Evolutionary conservation across 2,113 vertebrate species (phyloP), one percentile per base, ranked within the genome.

Genomic region (Oxyura jamaicensis): DNA sequence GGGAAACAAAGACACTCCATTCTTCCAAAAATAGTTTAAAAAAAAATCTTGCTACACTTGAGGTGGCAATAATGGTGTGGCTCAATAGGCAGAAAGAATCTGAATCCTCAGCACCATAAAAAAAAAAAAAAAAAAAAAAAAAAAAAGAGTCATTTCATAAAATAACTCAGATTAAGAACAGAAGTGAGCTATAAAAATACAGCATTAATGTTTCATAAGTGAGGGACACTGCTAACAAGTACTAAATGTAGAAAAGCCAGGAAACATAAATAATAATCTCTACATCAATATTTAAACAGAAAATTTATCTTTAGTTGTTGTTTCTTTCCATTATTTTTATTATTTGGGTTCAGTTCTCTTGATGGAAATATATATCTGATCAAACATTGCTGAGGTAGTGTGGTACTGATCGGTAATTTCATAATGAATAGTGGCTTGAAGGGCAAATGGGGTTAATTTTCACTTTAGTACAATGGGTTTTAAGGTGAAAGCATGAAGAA

Each of bases 261-360:
- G 85, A 97, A 97, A 88, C 74, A 50, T 77, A 97, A 95, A 95
- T 77, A 93, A 91, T 84, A 91, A 83, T 88, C 46, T 91, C 63
- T 58, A 15, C 86, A 96, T 96, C 63, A 95, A 96, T 96, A 93
- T 96, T 97, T 97, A 95, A 96, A 91, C 36, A 78, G 73, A 93
- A 94, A 89, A 76, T 68, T 91, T 93, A 91, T 93, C 91, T 94
- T 82, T 83, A 93, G 83, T 88, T 92, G n/a, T 91, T 93, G 82
- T 90, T 96, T 90, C 75, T 91, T 90, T 26, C 36, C 28, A 66
- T 88, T 94, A 78, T 73, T 95, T 96, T 93, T 92, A 82, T 85
- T 87, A 82, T 91, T 89, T 85, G 36, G 50, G 39, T 67, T 89
- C 55, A 39, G 7, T 85, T 80, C 67, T 91, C 10, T 67, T 83